Percentiles rank a stretch among this genome's conserved stretches.
These are phyloP conservation scores for Ochropacha duplaris DNA, from an alignment of 2,888 invertebrate species.

Conservation along the genomic window DNA sequence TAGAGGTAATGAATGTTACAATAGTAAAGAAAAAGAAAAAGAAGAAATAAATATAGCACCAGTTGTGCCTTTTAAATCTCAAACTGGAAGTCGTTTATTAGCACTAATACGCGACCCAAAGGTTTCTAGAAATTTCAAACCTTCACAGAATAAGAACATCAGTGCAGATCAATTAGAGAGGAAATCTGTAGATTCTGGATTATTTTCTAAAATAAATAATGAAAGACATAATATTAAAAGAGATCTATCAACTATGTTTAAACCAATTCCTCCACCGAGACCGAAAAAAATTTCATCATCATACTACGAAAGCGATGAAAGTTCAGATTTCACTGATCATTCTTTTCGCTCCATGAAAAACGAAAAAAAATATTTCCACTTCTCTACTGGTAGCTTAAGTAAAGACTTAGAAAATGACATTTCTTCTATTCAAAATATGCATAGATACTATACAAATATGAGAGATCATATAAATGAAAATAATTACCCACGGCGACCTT, in stretches of 20 bases:
- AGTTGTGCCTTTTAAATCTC: conserved; percentile 70
- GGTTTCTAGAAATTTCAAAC: conserved; percentile 57
- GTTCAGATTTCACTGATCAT: conserved; percentile 66
- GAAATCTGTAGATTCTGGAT: conserved; percentile 23
- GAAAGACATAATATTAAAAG: conserved; percentile 22
- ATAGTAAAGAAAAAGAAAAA: conserved; percentile 31
- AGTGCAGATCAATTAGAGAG: conserved; percentile 32
- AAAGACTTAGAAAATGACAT: conserved; percentile 77
- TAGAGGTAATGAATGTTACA: conserved; percentile 76
- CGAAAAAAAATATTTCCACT: conserved; percentile 70
- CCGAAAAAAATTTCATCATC: conserved; percentile 64
- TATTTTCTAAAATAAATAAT: conserved; percentile 28
- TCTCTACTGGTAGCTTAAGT: conserved; percentile 72
- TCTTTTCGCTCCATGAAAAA: conserved; percentile 65
- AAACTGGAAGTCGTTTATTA: conserved; percentile 83
- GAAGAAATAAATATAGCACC: conserved; percentile 33
- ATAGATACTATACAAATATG: conserved; percentile 58
- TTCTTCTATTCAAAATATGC: conserved; percentile 76
- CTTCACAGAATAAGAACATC: conserved; percentile 38
- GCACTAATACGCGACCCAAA: conserved; percentile 84
- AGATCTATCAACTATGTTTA: conserved; percentile 43
- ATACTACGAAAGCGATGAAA: conserved; percentile 73
- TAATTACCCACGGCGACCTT: conserved; percentile 73
- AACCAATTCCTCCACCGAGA: conserved; percentile 69
- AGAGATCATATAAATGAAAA: conserved; percentile 44